A percentile compares a stretch with the other conserved stretches of the same genome.
Evolutionary conservation across 2,797 vertebrate species (phyloP).

Genomic region (Onychomys torridus): DNA sequence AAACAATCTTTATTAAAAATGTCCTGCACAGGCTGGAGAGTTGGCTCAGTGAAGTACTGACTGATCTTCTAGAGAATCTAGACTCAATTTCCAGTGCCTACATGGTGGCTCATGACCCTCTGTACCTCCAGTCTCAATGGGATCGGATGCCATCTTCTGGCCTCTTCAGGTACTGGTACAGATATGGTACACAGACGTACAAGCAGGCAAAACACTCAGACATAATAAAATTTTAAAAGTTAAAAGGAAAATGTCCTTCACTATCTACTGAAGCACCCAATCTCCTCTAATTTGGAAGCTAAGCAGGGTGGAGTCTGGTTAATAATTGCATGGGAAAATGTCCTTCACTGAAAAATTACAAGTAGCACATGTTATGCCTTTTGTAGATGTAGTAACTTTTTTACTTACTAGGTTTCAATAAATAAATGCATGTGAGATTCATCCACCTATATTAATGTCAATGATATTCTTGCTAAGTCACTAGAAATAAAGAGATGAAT

Average conservation of each 20-base stretch:
- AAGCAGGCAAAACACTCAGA: background rate
- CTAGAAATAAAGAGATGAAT: background rate
- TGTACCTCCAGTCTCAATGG: background rate
- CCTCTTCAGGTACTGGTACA: no score
- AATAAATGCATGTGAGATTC: slow-evolving; percentile 33
- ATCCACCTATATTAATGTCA: background rate
- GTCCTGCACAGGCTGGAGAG: no score
- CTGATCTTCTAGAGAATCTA: background rate
- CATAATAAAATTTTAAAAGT: background rate
- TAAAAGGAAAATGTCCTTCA: background rate
- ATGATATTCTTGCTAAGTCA: background rate
- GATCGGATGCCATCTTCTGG: background rate
- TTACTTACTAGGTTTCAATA: slow-evolving; percentile 38
- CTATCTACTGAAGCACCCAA: background rate
- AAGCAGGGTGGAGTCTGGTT: background rate
- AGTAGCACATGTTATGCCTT: background rate
- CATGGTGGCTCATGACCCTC: no score
- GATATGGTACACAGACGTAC: background rate
- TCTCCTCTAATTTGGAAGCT: background rate
- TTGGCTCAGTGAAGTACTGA: background rate
- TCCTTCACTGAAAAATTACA: slow-evolving; percentile 33
- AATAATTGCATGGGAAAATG: slow-evolving; percentile 6
- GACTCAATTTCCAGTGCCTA: no score
- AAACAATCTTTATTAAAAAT: background rate
- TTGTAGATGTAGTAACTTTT: background rate